Percentiles rank a stretch among this genome's conserved stretches.
phyloP scores from a whole-genome alignment of 1,140 invertebrate genomes.

The Globodera ellingtonae region DNA sequence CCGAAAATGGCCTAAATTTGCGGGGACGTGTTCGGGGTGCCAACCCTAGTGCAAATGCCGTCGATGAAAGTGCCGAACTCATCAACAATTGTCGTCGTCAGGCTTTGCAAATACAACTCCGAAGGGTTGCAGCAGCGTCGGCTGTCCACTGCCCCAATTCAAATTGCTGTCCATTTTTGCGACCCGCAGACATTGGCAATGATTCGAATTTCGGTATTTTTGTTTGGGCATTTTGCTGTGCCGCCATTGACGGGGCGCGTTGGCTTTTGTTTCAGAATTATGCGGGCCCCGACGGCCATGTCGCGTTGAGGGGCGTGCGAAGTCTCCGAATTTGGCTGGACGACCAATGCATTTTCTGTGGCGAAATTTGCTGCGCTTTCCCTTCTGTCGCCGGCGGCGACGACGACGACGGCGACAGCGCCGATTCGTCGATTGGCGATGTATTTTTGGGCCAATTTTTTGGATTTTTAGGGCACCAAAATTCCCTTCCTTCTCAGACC shows the following conservation, averaged over 20 bases:
- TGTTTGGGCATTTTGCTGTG: slow-evolving; percentile 36
- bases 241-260: background rate
- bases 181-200: slow-evolving; percentile 42
- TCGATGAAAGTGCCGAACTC: slow-evolving; percentile 21
- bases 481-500: slow-evolving; percentile 50
- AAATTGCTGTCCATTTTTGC: slow-evolving; percentile 31
- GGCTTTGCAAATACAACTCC: slow-evolving; percentile 47
- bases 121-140: background rate
- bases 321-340: slow-evolving; percentile 43
- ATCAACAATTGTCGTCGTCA: slow-evolving; percentile 13
- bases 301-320: slow-evolving; percentile 47
- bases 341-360: slow-evolving; percentile 49
- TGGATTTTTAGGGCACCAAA: background rate
- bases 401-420: slow-evolving; percentile 12
- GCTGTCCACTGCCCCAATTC: slow-evolving; percentile 31
- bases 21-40: no score
- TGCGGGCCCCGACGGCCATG: slow-evolving; percentile 43
- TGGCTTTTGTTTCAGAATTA: slow-evolving; percentile 41
- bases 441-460: slow-evolving; percentile 5
- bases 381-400: slow-evolving; percentile 20
- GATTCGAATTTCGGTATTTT: slow-evolving; percentile 51
- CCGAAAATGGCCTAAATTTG: no score
- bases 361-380: slow-evolving; percentile 55
- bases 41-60: slow-evolving; percentile 13
- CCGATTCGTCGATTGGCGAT: slow-evolving; percentile 37